These are phyloP conservation scores for Brachyalestes nurse DNA, from an alignment of 2,797 vertebrate species.

Conservation along the genomic window DNA sequence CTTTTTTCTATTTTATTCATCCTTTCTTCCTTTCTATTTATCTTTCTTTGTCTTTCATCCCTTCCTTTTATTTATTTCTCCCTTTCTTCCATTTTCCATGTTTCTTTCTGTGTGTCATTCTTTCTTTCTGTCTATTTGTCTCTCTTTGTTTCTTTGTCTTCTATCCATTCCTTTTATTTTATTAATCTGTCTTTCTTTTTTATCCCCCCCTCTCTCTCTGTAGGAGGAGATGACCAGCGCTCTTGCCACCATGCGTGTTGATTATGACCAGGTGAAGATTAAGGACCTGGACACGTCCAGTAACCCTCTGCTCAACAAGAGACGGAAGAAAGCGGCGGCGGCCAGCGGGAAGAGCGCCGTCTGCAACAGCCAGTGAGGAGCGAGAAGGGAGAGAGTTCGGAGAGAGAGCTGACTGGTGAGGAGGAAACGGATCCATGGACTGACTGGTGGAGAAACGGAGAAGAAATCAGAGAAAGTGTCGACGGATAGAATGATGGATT, in stretches of 20 bases:
- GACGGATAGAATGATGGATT: neutral
- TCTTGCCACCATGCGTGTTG: constrained; percentile 95
- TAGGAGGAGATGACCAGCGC: constrained; percentile 98
- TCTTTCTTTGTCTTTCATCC: neutral
- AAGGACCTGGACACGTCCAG: constrained; percentile 96
- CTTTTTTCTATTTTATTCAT: neutral
- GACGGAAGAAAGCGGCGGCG: constrained; percentile 93
- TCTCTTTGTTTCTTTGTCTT: neutral
- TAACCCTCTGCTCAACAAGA: constrained; percentile 95
- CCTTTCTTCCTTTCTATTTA: neutral
- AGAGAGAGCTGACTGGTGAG: constrained; percentile 14
- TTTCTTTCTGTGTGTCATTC: neutral
- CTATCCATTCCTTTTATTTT: neutral
- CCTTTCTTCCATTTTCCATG: neutral
- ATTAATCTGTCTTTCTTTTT: neutral
- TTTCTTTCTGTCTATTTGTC: neutral
- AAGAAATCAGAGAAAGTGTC: neutral
- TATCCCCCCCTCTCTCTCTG: neutral
- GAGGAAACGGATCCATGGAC: neutral
- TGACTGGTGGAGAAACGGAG: neutral
- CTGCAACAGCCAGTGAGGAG: constrained; percentile 90
- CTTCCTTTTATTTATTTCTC: neutral
- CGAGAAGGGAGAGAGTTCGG: constrained; percentile 26
- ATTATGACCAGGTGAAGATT: constrained; percentile 98
- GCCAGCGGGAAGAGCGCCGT: constrained; percentile 80